Percentiles rank a stretch among this genome's conserved stretches.
Evolutionary conservation across 2,888 invertebrate species (phyloP).

Genomic region (Diachrysia chrysitis): DNA sequence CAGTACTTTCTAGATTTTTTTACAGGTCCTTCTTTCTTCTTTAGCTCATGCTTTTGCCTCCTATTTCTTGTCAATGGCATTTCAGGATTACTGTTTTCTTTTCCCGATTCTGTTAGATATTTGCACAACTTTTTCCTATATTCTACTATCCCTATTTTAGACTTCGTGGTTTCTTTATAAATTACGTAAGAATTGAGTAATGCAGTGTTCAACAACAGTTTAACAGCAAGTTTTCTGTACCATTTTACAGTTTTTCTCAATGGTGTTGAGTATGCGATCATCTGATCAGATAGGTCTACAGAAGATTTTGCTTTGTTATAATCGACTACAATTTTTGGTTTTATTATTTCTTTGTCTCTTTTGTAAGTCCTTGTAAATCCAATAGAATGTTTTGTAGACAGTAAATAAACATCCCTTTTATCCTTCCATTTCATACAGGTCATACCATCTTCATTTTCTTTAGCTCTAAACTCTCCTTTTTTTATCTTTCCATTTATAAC

Average conservation of each 20-base stretch:
- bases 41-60: slow-evolving; percentile 37
- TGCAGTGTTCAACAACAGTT: slow-evolving; percentile 46
- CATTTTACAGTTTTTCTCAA: slow-evolving; percentile 16
- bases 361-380: slow-evolving; percentile 37
- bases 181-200: slow-evolving; percentile 48
- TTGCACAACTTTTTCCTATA: slow-evolving; percentile 37
- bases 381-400: slow-evolving; percentile 46
- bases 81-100: slow-evolving; percentile 38
- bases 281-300: slow-evolving; percentile 41
- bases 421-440: slow-evolving; percentile 53
- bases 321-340: slow-evolving; percentile 36
- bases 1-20: slow-evolving; percentile 37
- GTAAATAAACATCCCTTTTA: slow-evolving; percentile 45
- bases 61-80: slow-evolving; percentile 15
- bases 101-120: slow-evolving; percentile 39
- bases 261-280: slow-evolving; percentile 37
- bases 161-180: slow-evolving; percentile 48
- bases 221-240: slow-evolving; percentile 40
- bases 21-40: slow-evolving; percentile 39
- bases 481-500: slow-evolving; percentile 22
- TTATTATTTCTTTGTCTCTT: slow-evolving; percentile 30
- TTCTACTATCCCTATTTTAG: slow-evolving; percentile 44
- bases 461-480: slow-evolving; percentile 37
- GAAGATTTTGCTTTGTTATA: slow-evolving; percentile 36
- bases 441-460: slow-evolving; percentile 34